These are phyloP conservation scores for Brachypodius melanocephalos DNA, from an alignment of 2,113 vertebrate genomes.

Conservation along the genomic window DNA sequence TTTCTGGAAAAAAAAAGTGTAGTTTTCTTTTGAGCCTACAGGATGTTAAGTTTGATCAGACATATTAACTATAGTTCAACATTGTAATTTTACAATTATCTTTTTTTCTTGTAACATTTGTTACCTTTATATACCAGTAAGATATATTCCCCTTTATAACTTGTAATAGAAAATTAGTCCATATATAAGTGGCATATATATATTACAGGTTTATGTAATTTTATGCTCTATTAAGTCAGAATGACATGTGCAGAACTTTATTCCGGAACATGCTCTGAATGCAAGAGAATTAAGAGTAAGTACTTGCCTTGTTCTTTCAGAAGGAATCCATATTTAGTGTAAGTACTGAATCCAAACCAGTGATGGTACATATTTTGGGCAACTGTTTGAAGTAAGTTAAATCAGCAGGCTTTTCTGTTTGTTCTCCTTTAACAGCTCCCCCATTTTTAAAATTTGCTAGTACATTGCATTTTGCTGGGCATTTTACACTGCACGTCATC, in stretches of 20 bases:
- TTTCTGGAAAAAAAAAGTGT: not conserved
- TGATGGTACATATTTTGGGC: not conserved
- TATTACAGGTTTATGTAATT: not conserved
- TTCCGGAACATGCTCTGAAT: not conserved
- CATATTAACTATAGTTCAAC: not conserved
- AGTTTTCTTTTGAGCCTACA: not conserved
- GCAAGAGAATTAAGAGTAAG: not conserved
- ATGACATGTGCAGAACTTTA: not conserved
- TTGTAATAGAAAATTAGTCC: not conserved
- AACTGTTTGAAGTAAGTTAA: not conserved
- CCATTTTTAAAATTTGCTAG: not conserved
- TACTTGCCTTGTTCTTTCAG: not conserved
- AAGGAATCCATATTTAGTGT: not conserved
- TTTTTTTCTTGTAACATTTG: not conserved
- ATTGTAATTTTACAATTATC: not conserved
- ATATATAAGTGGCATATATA: not conserved
- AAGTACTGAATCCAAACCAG: not conserved
- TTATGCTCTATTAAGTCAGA: not conserved
- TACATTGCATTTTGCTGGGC: not conserved
- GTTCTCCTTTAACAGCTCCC: not conserved
- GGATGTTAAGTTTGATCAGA: not conserved
- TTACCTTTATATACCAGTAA: not conserved
- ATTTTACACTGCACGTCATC: not conserved
- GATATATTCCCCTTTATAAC: not conserved
- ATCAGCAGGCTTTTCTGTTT: not conserved